Evolutionary conservation across 2,113 vertebrate genomes (phyloP), one percentile per base, ranked within the genome.

Genomic region (Bufo gargarizans): DNA sequence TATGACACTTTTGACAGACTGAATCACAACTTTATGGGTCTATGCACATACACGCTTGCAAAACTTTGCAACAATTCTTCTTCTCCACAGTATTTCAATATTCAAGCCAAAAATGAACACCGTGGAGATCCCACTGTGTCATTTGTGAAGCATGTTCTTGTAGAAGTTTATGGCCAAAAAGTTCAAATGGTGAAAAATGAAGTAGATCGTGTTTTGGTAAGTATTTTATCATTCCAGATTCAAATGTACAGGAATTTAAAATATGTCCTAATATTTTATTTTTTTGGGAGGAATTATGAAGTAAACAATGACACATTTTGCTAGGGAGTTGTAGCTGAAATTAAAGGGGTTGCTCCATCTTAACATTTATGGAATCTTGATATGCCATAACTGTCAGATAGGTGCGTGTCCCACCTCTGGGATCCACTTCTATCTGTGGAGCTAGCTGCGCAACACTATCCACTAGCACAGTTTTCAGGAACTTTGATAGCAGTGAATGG

Each of bases 1-100:
- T 94, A 91, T 90, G 95, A 91, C 82, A 95, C 94, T 65, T 95
- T 94, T 86, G 95, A 96, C 87, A 94, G 94, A 88, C 90, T 91
- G 61, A 89, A 91, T 59, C 94, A 95, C 79, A 90, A 90, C 86
- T 95, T 95, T 74, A 91, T 90, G 86, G 90, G 86, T 3, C 90
- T 93, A 13, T 96, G 96, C 92, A 92, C 92, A 65, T 95, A 95
- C 85, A 67, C 92, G 47, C 91, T 96, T 88, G 92, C 94, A 55
- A 92, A 92, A 87, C 92, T 92, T 47, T 96, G 95, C 77, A 89
- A 90, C 11, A 67, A 90, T 65, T 76, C 91, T 19, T 90, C 90
- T 47, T 61, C 84, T 22, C 87, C 94, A 33, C 90, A 94, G 0
- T 71, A 88, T 87, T 96, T 96, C 90, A 91, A 86, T 3, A 92